These are phyloP conservation scores for Thaumatotibia leucotreta DNA, from an alignment of 1,140 invertebrate species.

Conservation along the genomic window DNA sequence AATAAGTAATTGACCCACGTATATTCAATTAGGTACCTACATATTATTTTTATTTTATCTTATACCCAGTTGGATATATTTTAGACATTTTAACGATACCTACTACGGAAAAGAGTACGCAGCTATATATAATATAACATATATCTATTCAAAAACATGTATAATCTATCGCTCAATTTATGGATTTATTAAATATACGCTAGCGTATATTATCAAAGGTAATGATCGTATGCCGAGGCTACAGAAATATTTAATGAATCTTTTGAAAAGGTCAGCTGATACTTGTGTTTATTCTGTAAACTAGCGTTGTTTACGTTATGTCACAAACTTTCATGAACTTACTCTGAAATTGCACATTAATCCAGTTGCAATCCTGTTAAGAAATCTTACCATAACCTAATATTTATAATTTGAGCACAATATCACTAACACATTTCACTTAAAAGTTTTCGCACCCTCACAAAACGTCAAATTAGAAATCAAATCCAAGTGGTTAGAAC, in stretches of 20 bases:
- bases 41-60: too few species aligned
- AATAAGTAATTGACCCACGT: too few species aligned
- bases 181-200: neutral
- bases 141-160: neutral
- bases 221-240: neutral
- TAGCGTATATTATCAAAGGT: neutral
- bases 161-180: neutral
- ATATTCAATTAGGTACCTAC: too few species aligned
- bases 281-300: neutral
- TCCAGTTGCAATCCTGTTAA: constrained; percentile 4
- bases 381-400: constrained; percentile 21
- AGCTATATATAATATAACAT: too few species aligned
- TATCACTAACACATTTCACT: constrained; percentile 15
- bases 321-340: neutral
- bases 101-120: neutral
- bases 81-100: too few species aligned
- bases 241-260: constrained; percentile 12
- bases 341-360: neutral
- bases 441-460: constrained; percentile 13
- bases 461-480: constrained; percentile 11
- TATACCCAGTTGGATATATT: too few species aligned
- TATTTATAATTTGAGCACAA: constrained; percentile 16
- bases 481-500: neutral
- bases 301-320: neutral
- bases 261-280: neutral